Percentiles rank a stretch among this genome's conserved stretches.
Conservation (phyloP, 2,888 invertebrate genomes). For the Balanococcus diminutus region DNA sequence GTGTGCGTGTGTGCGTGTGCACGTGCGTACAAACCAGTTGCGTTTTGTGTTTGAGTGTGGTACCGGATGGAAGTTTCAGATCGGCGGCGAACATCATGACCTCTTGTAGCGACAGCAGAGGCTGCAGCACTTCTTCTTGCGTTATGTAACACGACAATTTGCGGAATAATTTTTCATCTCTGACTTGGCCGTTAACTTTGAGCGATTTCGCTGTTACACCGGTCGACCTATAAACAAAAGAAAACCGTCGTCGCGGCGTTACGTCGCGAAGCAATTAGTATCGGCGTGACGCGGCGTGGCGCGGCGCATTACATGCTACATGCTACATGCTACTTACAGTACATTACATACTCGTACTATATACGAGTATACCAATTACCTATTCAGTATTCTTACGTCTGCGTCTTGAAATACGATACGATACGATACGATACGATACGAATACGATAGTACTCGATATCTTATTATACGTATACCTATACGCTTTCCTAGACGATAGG, state of each 20-base stretch:
- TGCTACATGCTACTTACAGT: too few relatives aligned
- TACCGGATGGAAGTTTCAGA: constrained; percentile 70
- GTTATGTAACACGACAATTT: constrained; percentile 81
- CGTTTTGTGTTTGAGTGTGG: constrained; percentile 62
- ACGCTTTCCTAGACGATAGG: too few relatives aligned
- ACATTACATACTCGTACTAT: too few relatives aligned
- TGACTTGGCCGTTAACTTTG: constrained; percentile 69
- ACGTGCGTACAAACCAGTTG: constrained; percentile 61
- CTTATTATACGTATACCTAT: too few relatives aligned
- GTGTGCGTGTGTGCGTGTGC: too few relatives aligned
- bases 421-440: too few relatives aligned
- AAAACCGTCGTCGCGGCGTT: background rate
- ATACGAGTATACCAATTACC: too few relatives aligned
- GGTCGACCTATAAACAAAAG: constrained; percentile 64
- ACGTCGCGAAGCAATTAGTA: too few relatives aligned
- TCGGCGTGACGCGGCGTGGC: too few relatives aligned
- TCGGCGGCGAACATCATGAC: constrained; percentile 79
- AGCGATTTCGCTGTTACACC: constrained; percentile 71
- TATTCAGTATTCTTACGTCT: too few relatives aligned
- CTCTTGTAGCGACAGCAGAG: constrained; percentile 75
- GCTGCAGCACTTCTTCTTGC: constrained; percentile 76
- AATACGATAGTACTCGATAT: too few relatives aligned
- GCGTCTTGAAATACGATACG: too few relatives aligned
- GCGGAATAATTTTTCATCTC: constrained; percentile 71
- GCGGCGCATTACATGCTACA: background rate